Evolutionary conservation across 2,113 vertebrate genomes (phyloP).

Genomic region (Osmerus eperlanus): DNA sequence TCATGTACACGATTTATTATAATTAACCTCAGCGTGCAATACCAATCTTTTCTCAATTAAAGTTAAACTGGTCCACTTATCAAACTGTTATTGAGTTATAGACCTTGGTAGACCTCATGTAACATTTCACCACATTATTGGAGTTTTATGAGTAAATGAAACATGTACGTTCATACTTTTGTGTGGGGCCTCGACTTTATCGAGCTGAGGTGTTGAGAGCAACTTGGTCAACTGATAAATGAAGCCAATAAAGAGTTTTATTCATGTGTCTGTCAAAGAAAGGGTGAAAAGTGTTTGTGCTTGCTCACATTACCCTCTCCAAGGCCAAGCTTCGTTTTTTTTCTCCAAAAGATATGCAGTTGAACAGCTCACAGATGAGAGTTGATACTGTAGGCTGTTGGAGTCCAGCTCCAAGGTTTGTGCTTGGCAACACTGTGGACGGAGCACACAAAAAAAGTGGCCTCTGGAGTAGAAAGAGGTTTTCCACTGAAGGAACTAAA

Average conservation of each 20-base stretch:
- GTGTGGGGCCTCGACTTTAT: slow-evolving; percentile 29
- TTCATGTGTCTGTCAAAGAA: slow-evolving; percentile 26
- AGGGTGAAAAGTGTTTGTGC: slow-evolving; percentile 18
- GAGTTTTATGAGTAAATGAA: slow-evolving; percentile 52
- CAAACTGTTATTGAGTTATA: slow-evolving; percentile 49
- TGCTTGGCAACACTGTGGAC: slow-evolving; percentile 49
- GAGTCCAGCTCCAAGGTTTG: slow-evolving; percentile 56
- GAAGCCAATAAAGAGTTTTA: slow-evolving; percentile 9
- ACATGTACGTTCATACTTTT: slow-evolving; percentile 33
- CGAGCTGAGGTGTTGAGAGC: slow-evolving; percentile 23
- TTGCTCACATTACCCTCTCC: slow-evolving; percentile 29
- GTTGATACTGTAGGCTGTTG: slow-evolving; percentile 43
- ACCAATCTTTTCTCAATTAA: slow-evolving; percentile 40
- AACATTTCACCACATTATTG: slow-evolving; percentile 47
- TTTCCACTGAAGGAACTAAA: slow-evolving; percentile 67
- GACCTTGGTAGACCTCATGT: slow-evolving; percentile 40
- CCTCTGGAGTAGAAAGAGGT: slow-evolving; percentile 69
- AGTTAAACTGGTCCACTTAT: slow-evolving; percentile 24
- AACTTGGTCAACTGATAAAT: slow-evolving; percentile 32
- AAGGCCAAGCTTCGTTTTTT: slow-evolving; percentile 9
- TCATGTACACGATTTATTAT: slow-evolving; percentile 32
- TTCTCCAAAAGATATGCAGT: slow-evolving; percentile 38
- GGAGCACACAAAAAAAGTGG: slow-evolving; percentile 21
- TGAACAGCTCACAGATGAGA: slow-evolving; percentile 43
- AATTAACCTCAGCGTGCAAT: slow-evolving; percentile 38